phyloP scores from a whole-genome alignment of 2,113 vertebrate species.

The Pseudonaja textilis region DNA sequence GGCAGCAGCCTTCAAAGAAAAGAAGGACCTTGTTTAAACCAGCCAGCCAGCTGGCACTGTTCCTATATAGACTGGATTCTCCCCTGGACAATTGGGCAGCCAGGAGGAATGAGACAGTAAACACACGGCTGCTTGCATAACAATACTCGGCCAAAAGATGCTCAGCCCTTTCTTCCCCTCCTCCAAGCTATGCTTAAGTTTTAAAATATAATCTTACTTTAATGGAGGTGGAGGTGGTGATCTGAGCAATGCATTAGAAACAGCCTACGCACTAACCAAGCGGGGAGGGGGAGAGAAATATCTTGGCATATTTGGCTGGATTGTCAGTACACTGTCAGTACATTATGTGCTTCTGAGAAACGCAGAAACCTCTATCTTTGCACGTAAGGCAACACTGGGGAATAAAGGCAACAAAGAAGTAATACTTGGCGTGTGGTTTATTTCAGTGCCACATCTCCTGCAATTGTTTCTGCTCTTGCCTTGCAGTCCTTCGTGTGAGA shows the following conservation, averaged over 20 bases:
- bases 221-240: conserved; percentile 53
- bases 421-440: fast-evolving
- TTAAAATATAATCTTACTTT: conserved; percentile 58
- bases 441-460: neutral
- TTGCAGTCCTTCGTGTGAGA: neutral
- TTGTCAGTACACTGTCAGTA: neutral
- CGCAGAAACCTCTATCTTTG: neutral
- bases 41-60: conserved; percentile 39
- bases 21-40: conserved; percentile 33
- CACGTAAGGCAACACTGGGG: conserved; percentile 23
- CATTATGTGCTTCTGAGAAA: neutral
- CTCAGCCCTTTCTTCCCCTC: conserved; percentile 18
- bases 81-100: conserved; percentile 23
- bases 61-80: conserved; percentile 46
- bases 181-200: conserved; percentile 15
- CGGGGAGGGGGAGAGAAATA: neutral
- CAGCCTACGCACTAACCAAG: conserved; percentile 5
- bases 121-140: conserved; percentile 47
- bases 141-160: conserved; percentile 31
- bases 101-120: conserved; percentile 43
- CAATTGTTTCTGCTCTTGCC: neutral
- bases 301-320: conserved; percentile 5
- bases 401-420: conserved; percentile 19
- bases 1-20: conserved; percentile 20
- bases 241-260: conserved; percentile 51